Percentiles rank a stretch among this genome's conserved stretches.
Conservation (phyloP, 2,113 vertebrate species). For the Nerophis ophidion region DNA sequence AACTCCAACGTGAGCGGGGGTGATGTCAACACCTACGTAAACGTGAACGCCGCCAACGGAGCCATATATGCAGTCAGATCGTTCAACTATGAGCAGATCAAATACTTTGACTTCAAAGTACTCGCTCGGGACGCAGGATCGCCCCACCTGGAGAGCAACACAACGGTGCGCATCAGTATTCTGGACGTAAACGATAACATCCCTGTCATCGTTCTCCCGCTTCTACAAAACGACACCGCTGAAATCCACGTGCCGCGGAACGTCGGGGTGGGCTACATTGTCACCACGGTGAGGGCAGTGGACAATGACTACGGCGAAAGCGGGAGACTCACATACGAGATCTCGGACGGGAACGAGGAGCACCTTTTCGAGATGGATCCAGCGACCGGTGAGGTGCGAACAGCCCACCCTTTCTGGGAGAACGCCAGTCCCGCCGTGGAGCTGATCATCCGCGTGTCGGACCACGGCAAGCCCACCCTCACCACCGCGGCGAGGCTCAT, state of each 20-base stretch:
- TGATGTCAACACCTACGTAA: conserved; percentile 95
- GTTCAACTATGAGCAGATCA: conserved; percentile 97
- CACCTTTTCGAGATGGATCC: conserved; percentile 95
- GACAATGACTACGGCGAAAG: conserved; percentile 97
- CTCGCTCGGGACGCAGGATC: conserved; percentile 92
- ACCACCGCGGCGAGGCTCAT: conserved; percentile 91
- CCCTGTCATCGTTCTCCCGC: conserved; percentile 87
- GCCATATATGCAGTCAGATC: conserved; percentile 95
- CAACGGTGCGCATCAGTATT: conserved; percentile 88
- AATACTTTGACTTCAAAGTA: conserved; percentile 96
- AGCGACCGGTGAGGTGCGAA: conserved; percentile 89
- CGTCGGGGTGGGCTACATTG: conserved; percentile 89
- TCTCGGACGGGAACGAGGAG: conserved; percentile 94
- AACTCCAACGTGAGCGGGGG: conserved; percentile 93
- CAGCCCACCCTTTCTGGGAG: conserved; percentile 91
- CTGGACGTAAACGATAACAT: conserved; percentile 97
- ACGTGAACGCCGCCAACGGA: conserved; percentile 94
- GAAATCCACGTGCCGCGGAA: conserved; percentile 96
- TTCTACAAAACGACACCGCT: conserved; percentile 91
- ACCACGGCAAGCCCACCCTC: conserved; percentile 93
- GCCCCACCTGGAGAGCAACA: conserved; percentile 92
- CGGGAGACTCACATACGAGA: conserved; percentile 92
- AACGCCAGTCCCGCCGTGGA: conserved; percentile 88
- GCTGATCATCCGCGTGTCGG: conserved; percentile 91
- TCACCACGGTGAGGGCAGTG: conserved; percentile 88